Evolutionary conservation across 2,888 invertebrate species (phyloP).

Genomic region (Pseudeuparius sepicola): DNA sequence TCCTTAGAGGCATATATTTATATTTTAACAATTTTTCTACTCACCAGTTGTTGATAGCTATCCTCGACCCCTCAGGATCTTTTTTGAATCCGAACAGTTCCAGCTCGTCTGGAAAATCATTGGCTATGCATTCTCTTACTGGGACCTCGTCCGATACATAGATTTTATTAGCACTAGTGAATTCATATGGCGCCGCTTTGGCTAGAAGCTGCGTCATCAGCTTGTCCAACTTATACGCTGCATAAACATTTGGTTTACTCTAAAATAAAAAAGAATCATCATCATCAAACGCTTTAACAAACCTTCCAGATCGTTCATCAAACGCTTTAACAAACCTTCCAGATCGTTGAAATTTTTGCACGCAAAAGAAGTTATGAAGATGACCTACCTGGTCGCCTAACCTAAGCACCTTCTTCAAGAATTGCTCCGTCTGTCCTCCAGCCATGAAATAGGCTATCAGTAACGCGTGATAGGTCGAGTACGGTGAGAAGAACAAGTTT

Average conservation of each 20-base stretch:
- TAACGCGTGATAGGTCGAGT: constrained; percentile 74
- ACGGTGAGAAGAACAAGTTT: constrained; percentile 82
- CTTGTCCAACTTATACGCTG: constrained; percentile 64
- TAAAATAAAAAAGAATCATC: constrained; percentile 27
- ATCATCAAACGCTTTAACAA: constrained; percentile 1
- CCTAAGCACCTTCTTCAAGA: constrained; percentile 51
- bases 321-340: no score
- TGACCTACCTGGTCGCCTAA: no score
- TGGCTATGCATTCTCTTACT: constrained; percentile 56
- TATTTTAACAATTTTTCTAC: no score
- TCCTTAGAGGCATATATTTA: no score
- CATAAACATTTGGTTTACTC: constrained; percentile 62
- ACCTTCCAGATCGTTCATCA: constrained; percentile 45
- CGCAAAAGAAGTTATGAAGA: no score
- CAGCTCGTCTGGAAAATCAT: constrained; percentile 56
- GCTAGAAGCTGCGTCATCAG: constrained; percentile 40
- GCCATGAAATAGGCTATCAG: constrained; percentile 70
- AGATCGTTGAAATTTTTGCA: no score
- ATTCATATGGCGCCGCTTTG: constrained; percentile 54
- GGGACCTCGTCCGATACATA: constrained; percentile 53
- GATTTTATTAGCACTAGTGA: constrained; percentile 66
- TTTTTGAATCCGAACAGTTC: constrained; percentile 53
- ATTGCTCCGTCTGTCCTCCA: constrained; percentile 57
- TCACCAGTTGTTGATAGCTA: constrained; percentile 65
- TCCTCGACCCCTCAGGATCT: constrained; percentile 48